These are phyloP conservation scores for Orgyia antiqua DNA, from an alignment of 2,888 invertebrate genomes.

Conservation along the genomic window DNA sequence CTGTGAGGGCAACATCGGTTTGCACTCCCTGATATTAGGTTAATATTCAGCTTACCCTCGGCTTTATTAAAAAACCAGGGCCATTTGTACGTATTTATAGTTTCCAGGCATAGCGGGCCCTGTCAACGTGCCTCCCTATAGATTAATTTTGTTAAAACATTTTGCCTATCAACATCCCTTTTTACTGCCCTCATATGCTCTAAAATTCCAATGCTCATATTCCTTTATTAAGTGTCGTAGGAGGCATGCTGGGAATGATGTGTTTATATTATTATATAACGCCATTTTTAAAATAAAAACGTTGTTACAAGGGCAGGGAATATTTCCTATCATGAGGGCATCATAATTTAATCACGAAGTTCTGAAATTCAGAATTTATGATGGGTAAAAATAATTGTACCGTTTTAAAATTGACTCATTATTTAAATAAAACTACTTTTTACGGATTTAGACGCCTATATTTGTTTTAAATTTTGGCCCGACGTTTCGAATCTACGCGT, in stretches of 20 bases:
- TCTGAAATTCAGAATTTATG: neutral
- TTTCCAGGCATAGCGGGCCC: conserved; percentile 45
- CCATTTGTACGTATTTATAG: conserved; percentile 75
- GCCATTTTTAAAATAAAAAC: conserved; percentile 24
- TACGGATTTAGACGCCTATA: no score
- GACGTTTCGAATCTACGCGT: no score
- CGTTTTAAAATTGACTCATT: no score
- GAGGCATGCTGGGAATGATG: conserved; percentile 19
- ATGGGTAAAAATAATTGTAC: no score
- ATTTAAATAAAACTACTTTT: no score
- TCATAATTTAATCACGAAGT: conserved; percentile 12
- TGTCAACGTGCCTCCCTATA: conserved; percentile 63
- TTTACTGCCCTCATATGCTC: conserved; percentile 12
- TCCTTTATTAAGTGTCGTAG: conserved; percentile 23
- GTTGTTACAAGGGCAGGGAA: conserved; percentile 10
- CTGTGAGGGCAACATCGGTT: conserved; percentile 69
- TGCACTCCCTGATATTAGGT: conserved; percentile 73
- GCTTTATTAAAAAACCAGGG: conserved; percentile 72
- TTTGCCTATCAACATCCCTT: conserved; percentile 36
- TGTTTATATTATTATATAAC: conserved; percentile 14
- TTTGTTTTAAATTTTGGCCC: no score
- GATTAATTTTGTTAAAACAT: conserved; percentile 72
- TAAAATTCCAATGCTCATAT: conserved; percentile 29
- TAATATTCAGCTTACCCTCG: conserved; percentile 72
- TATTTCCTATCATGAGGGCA: conserved; percentile 10